Conservation (phyloP, 2,113 vertebrate genomes). For the Zootoca vivipara region DNA sequence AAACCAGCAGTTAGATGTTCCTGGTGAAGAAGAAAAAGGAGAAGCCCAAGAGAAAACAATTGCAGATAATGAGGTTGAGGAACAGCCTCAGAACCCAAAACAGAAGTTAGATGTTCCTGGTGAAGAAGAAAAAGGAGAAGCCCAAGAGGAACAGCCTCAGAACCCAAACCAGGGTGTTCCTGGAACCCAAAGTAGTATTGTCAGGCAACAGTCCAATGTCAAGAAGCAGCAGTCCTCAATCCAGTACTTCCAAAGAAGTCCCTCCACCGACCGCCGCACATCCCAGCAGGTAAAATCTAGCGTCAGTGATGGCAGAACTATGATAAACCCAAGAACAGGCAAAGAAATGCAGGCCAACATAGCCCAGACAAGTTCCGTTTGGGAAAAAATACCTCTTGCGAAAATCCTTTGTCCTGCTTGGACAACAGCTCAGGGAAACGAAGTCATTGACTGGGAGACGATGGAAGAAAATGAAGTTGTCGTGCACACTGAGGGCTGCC, state of each 20-base stretch:
- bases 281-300: not conserved
- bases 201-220: not conserved
- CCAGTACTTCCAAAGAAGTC: not conserved
- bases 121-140: not conserved
- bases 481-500: not conserved
- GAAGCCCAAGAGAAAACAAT: not conserved
- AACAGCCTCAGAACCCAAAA: not conserved
- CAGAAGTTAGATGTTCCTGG: not conserved
- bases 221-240: not conserved
- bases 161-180: too few species aligned
- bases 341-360: not conserved
- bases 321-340: not conserved
- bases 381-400: constrained; percentile 1
- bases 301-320: not conserved
- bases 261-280: not conserved
- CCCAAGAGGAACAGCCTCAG: too few species aligned
- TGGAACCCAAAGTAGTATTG: too few species aligned
- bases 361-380: constrained; percentile 7
- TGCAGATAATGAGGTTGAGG: not conserved
- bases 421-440: too few species aligned
- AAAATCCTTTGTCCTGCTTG: not conserved
- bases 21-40: not conserved
- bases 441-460: not conserved
- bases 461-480: not conserved
- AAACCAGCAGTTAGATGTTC: not conserved